Conservation (phyloP, 2,797 vertebrate genomes). For the Pygocentrus nattereri region DNA sequence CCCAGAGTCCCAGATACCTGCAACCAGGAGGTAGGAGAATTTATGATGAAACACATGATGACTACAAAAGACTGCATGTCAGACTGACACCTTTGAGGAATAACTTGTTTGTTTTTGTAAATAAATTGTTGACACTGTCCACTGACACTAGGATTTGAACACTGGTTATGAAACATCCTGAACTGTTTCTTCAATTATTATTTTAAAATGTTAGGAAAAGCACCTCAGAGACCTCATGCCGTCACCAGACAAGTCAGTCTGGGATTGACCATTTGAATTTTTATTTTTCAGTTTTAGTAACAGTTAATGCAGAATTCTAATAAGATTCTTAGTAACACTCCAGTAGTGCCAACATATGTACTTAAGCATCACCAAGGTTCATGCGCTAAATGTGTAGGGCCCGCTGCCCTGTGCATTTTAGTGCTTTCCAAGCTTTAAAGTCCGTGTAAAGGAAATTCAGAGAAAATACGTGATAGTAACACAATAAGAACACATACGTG, state of each 20-base stretch:
- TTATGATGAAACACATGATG: slow-evolving; percentile 46
- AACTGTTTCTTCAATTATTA: background rate
- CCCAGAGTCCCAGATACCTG: slow-evolving; percentile 30
- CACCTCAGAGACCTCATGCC: no score
- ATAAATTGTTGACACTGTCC: slow-evolving; percentile 19
- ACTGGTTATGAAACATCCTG: background rate
- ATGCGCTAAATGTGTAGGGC: no score
- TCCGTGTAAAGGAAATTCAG: no score
- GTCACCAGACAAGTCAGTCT: background rate
- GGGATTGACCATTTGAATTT: background rate
- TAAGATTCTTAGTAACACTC: background rate
- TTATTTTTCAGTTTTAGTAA: background rate
- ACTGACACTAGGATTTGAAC: background rate
- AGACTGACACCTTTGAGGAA: slow-evolving; percentile 33
- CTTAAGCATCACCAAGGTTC: background rate
- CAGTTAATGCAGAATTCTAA: background rate
- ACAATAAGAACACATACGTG: no score
- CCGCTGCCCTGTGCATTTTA: no score
- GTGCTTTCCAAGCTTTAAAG: no score
- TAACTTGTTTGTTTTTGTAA: slow-evolving; percentile 11
- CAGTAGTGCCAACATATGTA: background rate
- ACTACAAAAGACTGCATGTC: slow-evolving; percentile 50
- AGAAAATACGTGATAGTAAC: no score
- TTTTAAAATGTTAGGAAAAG: slow-evolving; percentile 18
- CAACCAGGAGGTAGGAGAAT: slow-evolving; percentile 55